A percentile compares a stretch with the other conserved stretches of the same genome.
Conservation (phyloP, 2,797 vertebrate species). For the Limnodromus scolopaceus region DNA sequence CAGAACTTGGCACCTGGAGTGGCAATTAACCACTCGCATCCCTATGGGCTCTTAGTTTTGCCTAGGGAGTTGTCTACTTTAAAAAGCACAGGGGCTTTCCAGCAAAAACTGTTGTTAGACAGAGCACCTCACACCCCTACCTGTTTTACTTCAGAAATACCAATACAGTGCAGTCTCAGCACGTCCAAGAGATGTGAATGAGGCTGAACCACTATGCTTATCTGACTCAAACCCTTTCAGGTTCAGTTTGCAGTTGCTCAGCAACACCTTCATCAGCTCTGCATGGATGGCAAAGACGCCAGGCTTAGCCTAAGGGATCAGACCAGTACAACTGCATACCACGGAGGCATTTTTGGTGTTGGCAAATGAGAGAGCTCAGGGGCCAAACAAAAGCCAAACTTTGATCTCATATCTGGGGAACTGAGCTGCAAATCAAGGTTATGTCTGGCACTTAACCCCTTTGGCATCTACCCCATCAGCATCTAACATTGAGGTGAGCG, state of each 20-base stretch:
- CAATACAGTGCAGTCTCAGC: background rate
- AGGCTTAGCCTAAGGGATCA: background rate
- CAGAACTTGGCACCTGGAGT: background rate
- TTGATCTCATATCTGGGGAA: background rate
- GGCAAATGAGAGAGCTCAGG: background rate
- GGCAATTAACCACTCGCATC: background rate
- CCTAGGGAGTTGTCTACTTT: background rate
- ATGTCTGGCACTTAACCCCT: background rate
- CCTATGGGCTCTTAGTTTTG: accelerated
- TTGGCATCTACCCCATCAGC: background rate
- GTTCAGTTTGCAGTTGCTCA: background rate
- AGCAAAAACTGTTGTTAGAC: background rate
- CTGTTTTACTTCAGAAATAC: background rate
- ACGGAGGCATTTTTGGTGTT: background rate
- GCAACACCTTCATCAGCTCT: background rate
- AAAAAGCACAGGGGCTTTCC: background rate
- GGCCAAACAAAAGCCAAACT: background rate
- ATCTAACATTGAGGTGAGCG: background rate
- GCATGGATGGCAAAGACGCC: background rate
- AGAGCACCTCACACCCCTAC: background rate
- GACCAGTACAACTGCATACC: background rate
- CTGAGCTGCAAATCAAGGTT: background rate
- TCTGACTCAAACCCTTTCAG: background rate
- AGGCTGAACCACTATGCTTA: background rate
- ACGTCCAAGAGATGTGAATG: background rate